Evolutionary conservation across 2,888 invertebrate genomes (phyloP), one percentile per base, ranked within the genome.

Genomic region (Meteorus colon): DNA sequence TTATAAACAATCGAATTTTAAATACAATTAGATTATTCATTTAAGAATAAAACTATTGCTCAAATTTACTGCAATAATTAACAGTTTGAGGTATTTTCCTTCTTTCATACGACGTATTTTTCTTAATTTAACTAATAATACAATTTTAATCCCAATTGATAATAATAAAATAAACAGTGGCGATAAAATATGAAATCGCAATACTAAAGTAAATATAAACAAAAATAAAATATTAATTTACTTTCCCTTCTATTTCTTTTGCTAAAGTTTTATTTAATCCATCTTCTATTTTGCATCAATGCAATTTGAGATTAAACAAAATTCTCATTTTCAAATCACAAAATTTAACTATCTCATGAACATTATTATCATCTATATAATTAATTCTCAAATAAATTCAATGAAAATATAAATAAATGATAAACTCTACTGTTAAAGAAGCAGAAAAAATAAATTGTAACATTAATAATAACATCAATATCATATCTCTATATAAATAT

Each of bases 1-100:
- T n/a, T 16, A 65, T 65, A 2, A 19, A 65, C 65, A 65, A 65
- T 65, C 2, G 41, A 65, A 37, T 34, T 65, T 37, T 10, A 1
- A 65, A 10, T 10, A 65, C 37, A 34, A 19, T 0, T 41, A 37
- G 41, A 29, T 62, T 12, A 62, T 31, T 3, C 4, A 62, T 29
- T 29, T 62, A 1, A 6, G 2, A 16, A 62, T 29, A 62, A 62
- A 29, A 62, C 16, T 16, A 62, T 62, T 29, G 62, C 27, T 29
- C 2, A 62, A 24, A 62, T 29, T 16, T 62, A n/a, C 27, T 19
- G 19, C 55, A 55, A 19, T 55, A 55, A 6, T 19, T n/a, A 55
- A n/a, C 2, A 19, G 19, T 55, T n/a, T n/a, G 4, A n/a, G 8
- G n/a, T 8, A 19, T 55, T 19, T 19, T 10, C 8, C 10, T n/a